These are phyloP conservation scores for Peromyscus californicus DNA, from an alignment of 2,113 vertebrate genomes.

Conservation along the genomic window DNA sequence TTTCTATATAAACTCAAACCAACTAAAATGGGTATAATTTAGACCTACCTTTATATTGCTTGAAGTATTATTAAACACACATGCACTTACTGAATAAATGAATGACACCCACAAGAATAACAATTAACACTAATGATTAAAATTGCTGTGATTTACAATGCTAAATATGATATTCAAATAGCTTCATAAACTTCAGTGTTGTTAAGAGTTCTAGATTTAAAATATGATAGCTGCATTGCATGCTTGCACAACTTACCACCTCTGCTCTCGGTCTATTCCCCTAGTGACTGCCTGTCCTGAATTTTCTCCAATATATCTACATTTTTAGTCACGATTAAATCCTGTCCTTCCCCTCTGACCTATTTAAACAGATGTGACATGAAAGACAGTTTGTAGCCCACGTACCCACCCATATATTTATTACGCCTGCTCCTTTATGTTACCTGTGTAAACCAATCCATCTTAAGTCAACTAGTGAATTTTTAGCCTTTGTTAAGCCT, in stretches of 20 bases:
- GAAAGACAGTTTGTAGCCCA: not conserved
- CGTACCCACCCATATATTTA: not conserved
- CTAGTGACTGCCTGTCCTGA: not conserved
- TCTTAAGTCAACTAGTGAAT: not conserved
- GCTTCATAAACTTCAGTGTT: not conserved
- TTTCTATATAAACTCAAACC: not conserved
- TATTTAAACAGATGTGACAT: not conserved
- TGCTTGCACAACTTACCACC: not conserved
- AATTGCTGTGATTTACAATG: conserved; percentile 35
- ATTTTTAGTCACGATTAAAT: not conserved
- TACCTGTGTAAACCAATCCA: not conserved
- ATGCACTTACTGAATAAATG: conserved; percentile 10
- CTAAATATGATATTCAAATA: conserved; percentile 28
- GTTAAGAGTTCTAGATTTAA: not conserved
- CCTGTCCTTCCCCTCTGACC: not conserved
- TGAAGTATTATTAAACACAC: not conserved
- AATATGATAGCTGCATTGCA: not conserved
- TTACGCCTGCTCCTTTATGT: not conserved
- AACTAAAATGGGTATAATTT: not conserved
- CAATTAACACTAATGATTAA: conserved; percentile 21
- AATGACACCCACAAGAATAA: conserved; percentile 23
- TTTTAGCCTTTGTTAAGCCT: not conserved
- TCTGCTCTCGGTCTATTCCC: not conserved
- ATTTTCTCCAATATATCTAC: not conserved
- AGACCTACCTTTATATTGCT: not conserved